Base-by-base conservation (phyloP, 2,797 vertebrate species). In the Naso thynnoides region DNA sequence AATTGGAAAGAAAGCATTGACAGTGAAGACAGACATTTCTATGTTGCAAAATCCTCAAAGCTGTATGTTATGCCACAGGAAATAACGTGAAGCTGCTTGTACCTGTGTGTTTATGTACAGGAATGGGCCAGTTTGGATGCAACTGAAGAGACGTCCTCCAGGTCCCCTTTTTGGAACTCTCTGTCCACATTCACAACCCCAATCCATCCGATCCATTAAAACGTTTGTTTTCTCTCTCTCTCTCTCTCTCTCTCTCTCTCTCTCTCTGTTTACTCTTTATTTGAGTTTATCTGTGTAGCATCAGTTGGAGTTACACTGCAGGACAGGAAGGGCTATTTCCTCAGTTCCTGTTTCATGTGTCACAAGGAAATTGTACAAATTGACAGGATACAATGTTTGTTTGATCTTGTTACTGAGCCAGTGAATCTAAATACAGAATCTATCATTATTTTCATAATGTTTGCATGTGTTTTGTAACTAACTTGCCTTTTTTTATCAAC, bases 161-260 rank as follows among this genome's bases (percentile, higher is more conserved):
- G 76, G 75, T 60, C 87, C 19, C 64, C 79, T 41, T 23, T 77
- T 62, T 90, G 85, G 91, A 90, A 70, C 76, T 55, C 86, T 2
- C 74, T 81, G 21, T 86, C 91, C 10, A 91, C 92, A 2, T 94
- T 94, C 74, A 86, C 87, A 55, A 56, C 73, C 41, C 82, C 83
- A 0, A 59, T 49, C 39, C 54, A 76, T 45, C 65, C 70, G 0
- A n/a, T 33, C 59, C 69, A 86, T 73, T 91, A 89, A 73, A 48
- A 57, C 53, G 23, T 66, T 58, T 56, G n/a, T 27, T 78, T 18
- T 66, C n/a, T 76, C 7, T 71, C 21, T 63, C 24, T 64, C n/a
- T 71, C 44, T 57, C n/a, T 56, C 18, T 55, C 29, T 66, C n/a
- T 41, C 14, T n/a, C 6, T 56, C 21, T 23, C 6, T 47, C 24